A percentile compares a stretch with the other conserved stretches of the same genome.
Conservation (phyloP, 2,113 vertebrate genomes). For the Thymallus thymallus region DNA sequence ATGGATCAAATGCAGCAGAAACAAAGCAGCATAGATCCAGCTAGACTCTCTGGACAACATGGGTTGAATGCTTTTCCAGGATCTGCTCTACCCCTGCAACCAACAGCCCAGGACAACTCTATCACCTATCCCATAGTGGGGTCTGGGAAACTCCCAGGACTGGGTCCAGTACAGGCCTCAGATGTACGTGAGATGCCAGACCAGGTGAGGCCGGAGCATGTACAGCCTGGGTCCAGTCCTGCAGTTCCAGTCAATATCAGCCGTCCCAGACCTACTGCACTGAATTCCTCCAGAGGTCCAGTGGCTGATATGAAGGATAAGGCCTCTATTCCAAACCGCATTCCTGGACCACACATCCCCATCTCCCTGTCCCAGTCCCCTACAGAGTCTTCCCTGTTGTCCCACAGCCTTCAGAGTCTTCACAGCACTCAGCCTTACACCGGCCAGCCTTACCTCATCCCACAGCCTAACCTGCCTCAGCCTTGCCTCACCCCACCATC, state of each 20-base stretch:
- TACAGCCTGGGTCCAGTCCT: conserved; percentile 14
- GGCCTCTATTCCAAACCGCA: conserved; percentile 65
- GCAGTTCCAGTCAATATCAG: conserved; percentile 59
- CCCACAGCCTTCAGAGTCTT: conserved; percentile 53
- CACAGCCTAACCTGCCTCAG: conserved; percentile 14
- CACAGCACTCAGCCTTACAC: conserved; percentile 44
- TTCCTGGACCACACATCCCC: conserved; percentile 54
- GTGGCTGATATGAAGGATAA: conserved; percentile 61
- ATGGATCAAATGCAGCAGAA: conserved; percentile 67
- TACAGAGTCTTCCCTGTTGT: conserved; percentile 45
- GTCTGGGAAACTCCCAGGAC: conserved; percentile 27
- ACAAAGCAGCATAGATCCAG: conserved; percentile 41
- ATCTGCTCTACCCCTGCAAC: conserved; percentile 32
- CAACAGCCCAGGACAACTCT: conserved; percentile 12
- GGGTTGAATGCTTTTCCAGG: conserved; percentile 32
- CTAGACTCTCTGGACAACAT: conserved; percentile 39
- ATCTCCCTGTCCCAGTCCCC: conserved; percentile 38
- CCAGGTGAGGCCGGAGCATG: conserved; percentile 25
- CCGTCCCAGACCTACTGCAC: conserved; percentile 68
- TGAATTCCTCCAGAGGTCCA: conserved; percentile 46
- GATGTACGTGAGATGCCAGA: conserved; percentile 20
- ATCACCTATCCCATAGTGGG: conserved; percentile 16
- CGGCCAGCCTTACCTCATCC: conserved; percentile 46
- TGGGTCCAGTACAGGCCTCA: conserved; percentile 21
- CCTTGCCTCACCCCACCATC: conserved; percentile 14